Conservation (phyloP, 1,140 invertebrate genomes). For the Gonatopus flavifemur region DNA sequence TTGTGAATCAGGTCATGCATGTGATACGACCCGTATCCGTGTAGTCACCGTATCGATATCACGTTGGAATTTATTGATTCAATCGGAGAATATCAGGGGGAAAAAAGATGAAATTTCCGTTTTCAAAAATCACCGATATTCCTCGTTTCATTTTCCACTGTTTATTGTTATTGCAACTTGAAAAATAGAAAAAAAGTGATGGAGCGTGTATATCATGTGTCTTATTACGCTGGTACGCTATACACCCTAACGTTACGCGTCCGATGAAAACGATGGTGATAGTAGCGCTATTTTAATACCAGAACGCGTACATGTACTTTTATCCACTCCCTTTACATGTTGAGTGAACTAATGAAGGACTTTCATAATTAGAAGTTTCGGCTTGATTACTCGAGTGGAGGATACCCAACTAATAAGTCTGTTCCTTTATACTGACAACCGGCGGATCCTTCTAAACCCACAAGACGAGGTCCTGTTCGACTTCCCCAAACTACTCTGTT, state of each 20-base stretch:
- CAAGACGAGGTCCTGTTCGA: background rate
- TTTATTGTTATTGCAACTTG: too few relatives aligned
- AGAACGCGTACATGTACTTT: conserved; percentile 10
- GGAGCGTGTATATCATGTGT: too few relatives aligned
- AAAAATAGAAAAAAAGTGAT: too few relatives aligned
- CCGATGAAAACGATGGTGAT: conserved; percentile 13
- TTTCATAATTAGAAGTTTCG: conserved; percentile 37
- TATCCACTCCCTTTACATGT: conserved; percentile 18
- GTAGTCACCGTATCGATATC: too few relatives aligned
- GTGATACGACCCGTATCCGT: conserved; percentile 13
- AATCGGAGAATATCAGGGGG: too few relatives aligned
- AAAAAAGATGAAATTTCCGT: too few relatives aligned
- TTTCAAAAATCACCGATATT: too few relatives aligned
- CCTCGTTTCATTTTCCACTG: too few relatives aligned
- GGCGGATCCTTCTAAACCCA: background rate
- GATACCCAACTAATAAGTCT: conserved; percentile 27
- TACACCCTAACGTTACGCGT: background rate
- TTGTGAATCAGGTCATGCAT: conserved; percentile 25
- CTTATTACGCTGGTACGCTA: too few relatives aligned
- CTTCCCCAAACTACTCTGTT: background rate
- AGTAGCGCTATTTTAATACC: conserved; percentile 9
- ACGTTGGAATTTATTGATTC: too few relatives aligned
- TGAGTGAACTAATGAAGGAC: conserved; percentile 26
- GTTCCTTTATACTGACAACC: conserved; percentile 3
- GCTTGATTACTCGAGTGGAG: conserved; percentile 28